These are phyloP conservation scores for Castor canadensis DNA, from an alignment of 2,113 vertebrate species.

Conservation along the genomic window DNA sequence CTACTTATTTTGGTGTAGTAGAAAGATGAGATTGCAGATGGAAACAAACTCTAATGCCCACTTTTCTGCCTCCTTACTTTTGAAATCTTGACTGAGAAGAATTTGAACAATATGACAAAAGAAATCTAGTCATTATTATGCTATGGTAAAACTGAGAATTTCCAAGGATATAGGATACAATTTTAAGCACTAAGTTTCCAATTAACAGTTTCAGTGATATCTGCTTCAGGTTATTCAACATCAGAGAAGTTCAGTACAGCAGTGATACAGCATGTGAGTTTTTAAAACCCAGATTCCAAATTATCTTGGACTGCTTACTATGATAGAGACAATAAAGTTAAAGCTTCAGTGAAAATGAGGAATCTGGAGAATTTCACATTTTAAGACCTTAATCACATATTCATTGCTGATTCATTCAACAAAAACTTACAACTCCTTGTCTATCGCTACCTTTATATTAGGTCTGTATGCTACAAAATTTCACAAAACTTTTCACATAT, in stretches of 20 bases:
- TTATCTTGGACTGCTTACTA: not conserved
- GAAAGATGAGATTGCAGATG: not conserved
- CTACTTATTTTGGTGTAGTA: not conserved
- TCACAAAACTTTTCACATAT: slow-evolving; percentile 34
- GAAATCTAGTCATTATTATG: slow-evolving; percentile 14
- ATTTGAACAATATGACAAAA: not conserved
- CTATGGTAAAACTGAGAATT: not conserved
- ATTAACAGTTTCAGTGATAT: not conserved
- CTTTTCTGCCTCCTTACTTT: not conserved
- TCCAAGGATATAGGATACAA: not conserved
- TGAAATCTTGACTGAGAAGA: slow-evolving; percentile 37
- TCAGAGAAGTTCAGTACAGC: not conserved
- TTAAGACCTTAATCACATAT: slow-evolving; percentile 33
- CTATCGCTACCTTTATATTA: not conserved
- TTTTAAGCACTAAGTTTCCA: slow-evolving; percentile 25
- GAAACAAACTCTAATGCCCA: slow-evolving; percentile 30
- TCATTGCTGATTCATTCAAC: not conserved
- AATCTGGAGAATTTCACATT: not conserved
- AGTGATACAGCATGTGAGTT: not conserved
- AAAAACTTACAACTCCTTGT: slow-evolving; percentile 10
- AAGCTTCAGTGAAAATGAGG: not conserved
- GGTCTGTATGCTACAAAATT: not conserved
- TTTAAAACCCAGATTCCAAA: slow-evolving; percentile 41
- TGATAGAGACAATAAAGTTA: slow-evolving; percentile 14
- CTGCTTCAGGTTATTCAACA: not conserved